These are phyloP conservation scores for Chloroceryle amazona DNA, from an alignment of 2,797 vertebrate species.

Conservation along the genomic window DNA sequence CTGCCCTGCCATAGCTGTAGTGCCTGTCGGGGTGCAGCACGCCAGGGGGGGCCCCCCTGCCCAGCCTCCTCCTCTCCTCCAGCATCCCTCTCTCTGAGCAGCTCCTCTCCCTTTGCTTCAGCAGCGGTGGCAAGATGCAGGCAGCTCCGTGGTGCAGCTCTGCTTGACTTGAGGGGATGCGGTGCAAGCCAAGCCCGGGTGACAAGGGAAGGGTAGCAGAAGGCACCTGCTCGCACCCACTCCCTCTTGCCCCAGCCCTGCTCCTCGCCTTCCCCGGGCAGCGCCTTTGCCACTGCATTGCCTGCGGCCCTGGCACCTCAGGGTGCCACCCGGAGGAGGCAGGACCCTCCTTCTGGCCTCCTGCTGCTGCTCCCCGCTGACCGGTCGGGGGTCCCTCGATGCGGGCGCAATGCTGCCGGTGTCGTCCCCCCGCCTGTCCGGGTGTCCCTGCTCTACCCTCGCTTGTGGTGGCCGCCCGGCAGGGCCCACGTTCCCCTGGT, in stretches of 20 bases:
- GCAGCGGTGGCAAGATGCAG: background rate
- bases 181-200: background rate
- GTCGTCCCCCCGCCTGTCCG: background rate
- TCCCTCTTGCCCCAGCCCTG: background rate
- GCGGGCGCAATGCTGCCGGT: background rate
- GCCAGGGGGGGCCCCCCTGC: background rate
- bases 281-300: background rate
- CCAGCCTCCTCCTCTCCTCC: background rate
- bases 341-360: slow-evolving; percentile 37
- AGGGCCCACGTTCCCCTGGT: background rate
- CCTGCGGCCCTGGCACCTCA: background rate
- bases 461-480: fast-evolving
- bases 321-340: slow-evolving; percentile 27
- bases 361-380: background rate
- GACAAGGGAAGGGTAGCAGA: background rate
- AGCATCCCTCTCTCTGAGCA: background rate
- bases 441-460: background rate
- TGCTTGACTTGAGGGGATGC: fast-evolving
- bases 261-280: background rate
- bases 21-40: background rate
- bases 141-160: background rate
- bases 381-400: background rate
- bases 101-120: background rate
- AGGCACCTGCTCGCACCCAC: background rate
- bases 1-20: slow-evolving; percentile 1